Base-by-base conservation (phyloP, 2,888 invertebrate genomes). In the Aspidiotus rigidus region DNA sequence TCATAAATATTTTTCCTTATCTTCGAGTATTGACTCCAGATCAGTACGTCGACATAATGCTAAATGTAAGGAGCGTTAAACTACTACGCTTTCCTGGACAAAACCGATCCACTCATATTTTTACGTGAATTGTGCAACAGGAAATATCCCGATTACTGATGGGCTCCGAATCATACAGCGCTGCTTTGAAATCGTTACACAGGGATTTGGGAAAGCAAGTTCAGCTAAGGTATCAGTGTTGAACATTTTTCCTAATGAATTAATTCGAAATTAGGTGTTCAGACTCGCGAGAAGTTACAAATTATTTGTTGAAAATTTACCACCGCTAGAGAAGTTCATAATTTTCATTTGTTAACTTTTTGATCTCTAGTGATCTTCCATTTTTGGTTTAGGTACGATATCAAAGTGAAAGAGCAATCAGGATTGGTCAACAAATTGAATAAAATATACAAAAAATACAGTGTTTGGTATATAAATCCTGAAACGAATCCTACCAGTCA, bases 151-250 rank as follows among this genome's bases (percentile, higher is more conserved):
- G 83, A 74, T 76, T 91, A 11, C 86, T 87, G 0, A 85, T 86
- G 74, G 88, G 89, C 7, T 91, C 90, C 0, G 90, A 90, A 76
- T 85, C 86, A 0, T 90, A 86, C 77, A 90, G 90, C 77, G 87
- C 87, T 0, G 83, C 86, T 0, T 81, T 88, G 1, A 80, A 81
- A 63, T 77, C 83, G 70, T 77, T 93, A 63, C 85, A 87, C 73
- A 79, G 81, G 71, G 83, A 85, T 40, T 77, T 93, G 7, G 93
- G 92, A 6, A 77, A 79, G 7, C 84, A 84, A 77, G 87, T 90
- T 0, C 85, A 86, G 76, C 79, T 83, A 11, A 82, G 83, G 80
- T 83, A 77, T 40, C 28, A 28, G 28, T 5, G 28, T 16, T 41
- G 8, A 11, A 7, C 11, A 39, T 28, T 16, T 15, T 57, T 57